These are phyloP conservation scores for Myiopsitta monachus DNA, from an alignment of 2,113 vertebrate genomes.

Conservation along the genomic window DNA sequence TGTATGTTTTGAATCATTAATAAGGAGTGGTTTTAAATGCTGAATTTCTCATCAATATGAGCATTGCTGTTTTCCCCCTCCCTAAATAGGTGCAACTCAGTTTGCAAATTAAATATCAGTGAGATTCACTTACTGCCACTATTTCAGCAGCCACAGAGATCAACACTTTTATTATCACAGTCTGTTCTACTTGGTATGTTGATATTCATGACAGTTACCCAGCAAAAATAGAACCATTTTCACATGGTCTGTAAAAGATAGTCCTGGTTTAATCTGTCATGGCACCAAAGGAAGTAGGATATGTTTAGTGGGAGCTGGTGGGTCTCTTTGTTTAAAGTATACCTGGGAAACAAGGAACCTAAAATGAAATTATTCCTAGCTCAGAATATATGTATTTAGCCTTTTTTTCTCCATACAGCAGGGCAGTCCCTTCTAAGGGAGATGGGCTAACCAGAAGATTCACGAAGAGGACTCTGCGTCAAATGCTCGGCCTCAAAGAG, in stretches of 20 bases:
- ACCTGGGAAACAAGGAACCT: background rate
- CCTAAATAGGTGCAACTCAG: background rate
- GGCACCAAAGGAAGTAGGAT: constrained; percentile 10
- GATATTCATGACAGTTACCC: background rate
- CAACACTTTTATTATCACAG: constrained; percentile 13
- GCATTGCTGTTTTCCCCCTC: background rate
- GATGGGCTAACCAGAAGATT: background rate
- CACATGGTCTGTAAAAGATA: background rate
- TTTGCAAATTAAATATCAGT: constrained; percentile 15
- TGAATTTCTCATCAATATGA: constrained; percentile 36
- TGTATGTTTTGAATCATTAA: constrained; percentile 51
- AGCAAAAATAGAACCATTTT: background rate
- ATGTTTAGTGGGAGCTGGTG: background rate
- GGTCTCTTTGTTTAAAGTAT: background rate
- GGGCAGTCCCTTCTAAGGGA: background rate
- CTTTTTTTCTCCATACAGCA: background rate
- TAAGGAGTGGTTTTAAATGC: constrained; percentile 5
- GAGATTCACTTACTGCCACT: background rate
- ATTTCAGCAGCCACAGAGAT: constrained; percentile 4
- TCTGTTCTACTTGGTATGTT: background rate
- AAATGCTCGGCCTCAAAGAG: background rate
- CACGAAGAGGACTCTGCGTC: background rate
- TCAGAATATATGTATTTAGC: background rate
- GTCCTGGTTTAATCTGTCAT: background rate
- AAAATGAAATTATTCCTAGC: background rate